These are phyloP conservation scores for Peromyscus maniculatus DNA, from an alignment of 2,113 vertebrate genomes.

Conservation along the genomic window DNA sequence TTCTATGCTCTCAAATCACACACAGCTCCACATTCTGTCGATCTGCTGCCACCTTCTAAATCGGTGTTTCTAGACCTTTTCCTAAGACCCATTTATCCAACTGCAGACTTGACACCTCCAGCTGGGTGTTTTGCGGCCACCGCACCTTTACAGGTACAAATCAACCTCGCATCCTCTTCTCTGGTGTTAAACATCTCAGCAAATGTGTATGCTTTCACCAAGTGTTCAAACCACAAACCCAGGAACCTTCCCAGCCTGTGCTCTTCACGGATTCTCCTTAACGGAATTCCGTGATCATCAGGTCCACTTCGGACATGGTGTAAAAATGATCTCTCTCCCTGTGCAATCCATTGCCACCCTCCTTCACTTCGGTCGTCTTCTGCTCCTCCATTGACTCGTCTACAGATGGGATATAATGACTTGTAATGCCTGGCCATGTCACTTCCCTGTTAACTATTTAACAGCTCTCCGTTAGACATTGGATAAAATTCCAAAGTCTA, in stretches of 20 bases:
- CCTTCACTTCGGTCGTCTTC: background rate
- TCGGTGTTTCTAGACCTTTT: background rate
- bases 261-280: background rate
- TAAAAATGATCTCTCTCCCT: background rate
- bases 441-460: background rate
- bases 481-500: background rate
- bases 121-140: background rate
- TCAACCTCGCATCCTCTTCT: background rate
- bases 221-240: background rate
- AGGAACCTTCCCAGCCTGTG: background rate
- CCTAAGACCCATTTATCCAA: background rate
- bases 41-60: background rate
- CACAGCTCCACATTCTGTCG: background rate
- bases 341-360: too few relatives aligned
- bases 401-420: background rate
- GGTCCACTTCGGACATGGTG: constrained; percentile 44
- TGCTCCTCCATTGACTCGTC: background rate
- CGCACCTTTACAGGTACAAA: constrained; percentile 20
- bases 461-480: constrained; percentile 9
- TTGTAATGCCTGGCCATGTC: background rate
- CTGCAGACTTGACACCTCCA: background rate
- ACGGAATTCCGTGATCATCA: constrained; percentile 4
- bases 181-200: background rate
- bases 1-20: background rate
- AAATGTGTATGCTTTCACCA: constrained; percentile 13